phyloP scores from a whole-genome alignment of 2,888 invertebrate genomes.

The Linyphia triangularis region DNA sequence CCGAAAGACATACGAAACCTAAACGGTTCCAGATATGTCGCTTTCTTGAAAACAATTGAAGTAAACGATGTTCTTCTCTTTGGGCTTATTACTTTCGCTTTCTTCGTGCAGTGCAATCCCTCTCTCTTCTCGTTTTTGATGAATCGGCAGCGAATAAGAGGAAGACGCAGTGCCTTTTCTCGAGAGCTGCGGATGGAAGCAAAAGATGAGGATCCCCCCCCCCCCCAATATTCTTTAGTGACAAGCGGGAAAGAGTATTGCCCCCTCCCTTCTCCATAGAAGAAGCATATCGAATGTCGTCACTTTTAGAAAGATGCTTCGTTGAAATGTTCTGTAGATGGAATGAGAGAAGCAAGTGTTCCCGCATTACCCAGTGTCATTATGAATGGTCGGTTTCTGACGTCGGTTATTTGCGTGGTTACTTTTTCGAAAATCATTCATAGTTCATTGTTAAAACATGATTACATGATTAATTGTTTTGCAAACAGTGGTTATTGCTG shows the following conservation, averaged over 20 bases:
- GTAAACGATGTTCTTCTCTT: slow-evolving; percentile 5
- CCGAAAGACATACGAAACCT: no score
- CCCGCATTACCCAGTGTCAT: no score
- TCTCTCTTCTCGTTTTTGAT: slow-evolving; percentile 17
- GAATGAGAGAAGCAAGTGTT: neutral
- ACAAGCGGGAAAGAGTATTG: neutral
- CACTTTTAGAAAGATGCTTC: slow-evolving; percentile 61
- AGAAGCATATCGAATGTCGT: slow-evolving; percentile 65
- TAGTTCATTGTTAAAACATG: no score
- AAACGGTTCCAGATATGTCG: slow-evolving; percentile 27
- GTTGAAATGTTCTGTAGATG: slow-evolving; percentile 62
- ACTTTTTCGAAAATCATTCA: no score
- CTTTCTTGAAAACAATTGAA: neutral
- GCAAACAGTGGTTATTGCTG: no score
- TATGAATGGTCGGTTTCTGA: no score
- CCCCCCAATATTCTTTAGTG: neutral
- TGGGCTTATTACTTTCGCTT: slow-evolving; percentile 44
- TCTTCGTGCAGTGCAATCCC: slow-evolving; percentile 21
- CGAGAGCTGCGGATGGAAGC: slow-evolving; percentile 44
- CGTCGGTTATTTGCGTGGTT: no score
- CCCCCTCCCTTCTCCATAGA: neutral
- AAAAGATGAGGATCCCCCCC: slow-evolving; percentile 1
- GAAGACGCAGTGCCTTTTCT: slow-evolving; percentile 70
- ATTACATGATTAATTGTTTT: no score
- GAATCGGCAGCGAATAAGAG: slow-evolving; percentile 67